phyloP scores from a whole-genome alignment of 2,113 vertebrate genomes.

The Gobius niger region DNA sequence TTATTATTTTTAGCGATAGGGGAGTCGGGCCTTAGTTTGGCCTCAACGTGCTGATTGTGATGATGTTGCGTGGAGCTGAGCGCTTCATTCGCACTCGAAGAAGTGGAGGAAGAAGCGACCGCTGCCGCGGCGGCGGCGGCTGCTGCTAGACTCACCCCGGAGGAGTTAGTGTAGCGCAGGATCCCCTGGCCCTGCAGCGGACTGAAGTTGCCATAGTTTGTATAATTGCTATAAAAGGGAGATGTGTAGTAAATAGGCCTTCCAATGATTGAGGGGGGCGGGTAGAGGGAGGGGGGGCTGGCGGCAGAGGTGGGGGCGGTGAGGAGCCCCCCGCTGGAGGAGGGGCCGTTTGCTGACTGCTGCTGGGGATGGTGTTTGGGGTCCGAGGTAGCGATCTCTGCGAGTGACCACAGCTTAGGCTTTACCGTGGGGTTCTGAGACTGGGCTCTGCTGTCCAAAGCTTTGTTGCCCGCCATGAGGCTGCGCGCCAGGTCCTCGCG shows the following conservation, averaged over 20 bases:
- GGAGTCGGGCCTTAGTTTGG: constrained; percentile 86
- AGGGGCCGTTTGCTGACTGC: constrained; percentile 65
- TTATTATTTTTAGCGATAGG: constrained; percentile 83
- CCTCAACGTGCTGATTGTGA: constrained; percentile 75
- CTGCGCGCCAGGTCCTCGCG: constrained; percentile 74
- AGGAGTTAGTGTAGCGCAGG: constrained; percentile 87
- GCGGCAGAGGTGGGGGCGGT: constrained; percentile 81
- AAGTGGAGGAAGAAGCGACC: constrained; percentile 23
- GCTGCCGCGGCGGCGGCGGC: constrained; percentile 67
- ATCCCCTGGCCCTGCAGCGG: constrained; percentile 94
- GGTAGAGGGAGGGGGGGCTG: constrained; percentile 83
- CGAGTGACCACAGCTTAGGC: constrained; percentile 96
- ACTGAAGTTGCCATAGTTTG: constrained; percentile 97
- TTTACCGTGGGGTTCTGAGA: constrained; percentile 84
- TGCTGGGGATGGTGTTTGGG: constrained; percentile 73
- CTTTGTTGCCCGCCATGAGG: constrained; percentile 30
- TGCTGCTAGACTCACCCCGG: constrained; percentile 78
- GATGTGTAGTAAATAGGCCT: constrained; percentile 98
- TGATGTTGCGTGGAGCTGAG: constrained; percentile 76
- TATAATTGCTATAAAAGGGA: constrained; percentile 97
- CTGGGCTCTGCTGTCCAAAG: constrained; percentile 6
- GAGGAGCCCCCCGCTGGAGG: constrained; percentile 77
- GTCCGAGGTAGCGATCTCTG: constrained; percentile 98
- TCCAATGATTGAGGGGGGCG: constrained; percentile 90
- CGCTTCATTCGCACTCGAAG: constrained; percentile 76